Percentiles rank a stretch among this genome's conserved stretches.
Conservation (phyloP, 2,113 vertebrate genomes). For the Puma concolor region DNA sequence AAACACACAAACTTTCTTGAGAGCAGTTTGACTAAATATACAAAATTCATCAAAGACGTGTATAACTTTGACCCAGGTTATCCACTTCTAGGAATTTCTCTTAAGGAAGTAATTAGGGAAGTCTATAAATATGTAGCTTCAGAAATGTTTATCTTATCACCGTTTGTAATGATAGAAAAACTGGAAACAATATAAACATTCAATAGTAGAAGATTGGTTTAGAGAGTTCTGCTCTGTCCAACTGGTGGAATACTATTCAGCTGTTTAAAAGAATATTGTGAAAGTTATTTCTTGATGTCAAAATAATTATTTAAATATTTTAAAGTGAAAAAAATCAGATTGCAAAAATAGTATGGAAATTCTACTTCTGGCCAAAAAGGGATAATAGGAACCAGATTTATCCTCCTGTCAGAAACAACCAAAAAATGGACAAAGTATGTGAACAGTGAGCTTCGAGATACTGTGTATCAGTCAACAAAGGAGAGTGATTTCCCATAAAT, state of each 20-base stretch:
- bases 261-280: conserved; percentile 10
- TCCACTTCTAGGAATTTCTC: conserved; percentile 45
- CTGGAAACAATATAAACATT: not conserved
- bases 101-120: not conserved
- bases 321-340: not conserved
- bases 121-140: conserved; percentile 43
- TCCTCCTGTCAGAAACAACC: not conserved
- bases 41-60: not conserved
- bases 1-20: not conserved
- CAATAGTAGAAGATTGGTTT: not conserved
- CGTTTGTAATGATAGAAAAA: conserved; percentile 5
- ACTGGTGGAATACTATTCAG: not conserved
- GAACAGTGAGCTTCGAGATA: not conserved
- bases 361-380: not conserved
- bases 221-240: conserved; percentile 16
- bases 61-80: not conserved
- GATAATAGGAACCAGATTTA: not conserved
- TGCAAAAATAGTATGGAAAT: conserved; percentile 5
- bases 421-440: not conserved
- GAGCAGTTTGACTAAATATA: not conserved
- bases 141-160: conserved; percentile 19
- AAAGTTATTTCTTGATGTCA: conserved; percentile 43
- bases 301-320: conserved; percentile 42
- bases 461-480: not conserved
- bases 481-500: not conserved